Conservation (phyloP, 2,888 invertebrate genomes). For the Drosophila subsilvestris region DNA sequence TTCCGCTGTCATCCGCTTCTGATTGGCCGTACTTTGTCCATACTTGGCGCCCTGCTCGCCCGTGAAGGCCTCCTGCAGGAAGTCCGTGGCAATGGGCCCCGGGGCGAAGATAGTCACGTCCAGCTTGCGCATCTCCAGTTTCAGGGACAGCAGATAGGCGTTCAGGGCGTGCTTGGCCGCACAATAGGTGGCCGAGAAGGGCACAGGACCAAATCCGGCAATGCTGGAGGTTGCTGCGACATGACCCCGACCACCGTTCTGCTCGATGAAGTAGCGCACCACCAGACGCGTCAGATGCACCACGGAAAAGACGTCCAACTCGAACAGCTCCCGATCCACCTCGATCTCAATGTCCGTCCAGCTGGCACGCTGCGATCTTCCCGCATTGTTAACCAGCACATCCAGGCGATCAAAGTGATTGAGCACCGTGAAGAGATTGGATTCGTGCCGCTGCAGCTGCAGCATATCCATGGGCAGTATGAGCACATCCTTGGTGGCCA, state of each 20-base stretch:
- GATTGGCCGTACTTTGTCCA: conserved; percentile 82
- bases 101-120: conserved; percentile 89
- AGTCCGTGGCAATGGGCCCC: conserved; percentile 90
- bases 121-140: conserved; percentile 86
- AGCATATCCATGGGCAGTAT: conserved; percentile 89
- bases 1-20: conserved; percentile 85
- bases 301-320: conserved; percentile 90
- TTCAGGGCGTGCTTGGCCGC: conserved; percentile 91
- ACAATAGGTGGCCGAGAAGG: conserved; percentile 89
- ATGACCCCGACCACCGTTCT: conserved; percentile 86
- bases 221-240: conserved; percentile 90
- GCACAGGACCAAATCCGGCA: conserved; percentile 88
- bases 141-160: conserved; percentile 90
- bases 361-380: conserved; percentile 89
- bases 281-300: conserved; percentile 89
- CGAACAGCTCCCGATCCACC: conserved; percentile 90
- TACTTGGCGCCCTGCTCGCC: conserved; percentile 86
- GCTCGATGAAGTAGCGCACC: conserved; percentile 86
- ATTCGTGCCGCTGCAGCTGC: conserved; percentile 86
- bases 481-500: conserved; percentile 87
- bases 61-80: conserved; percentile 89
- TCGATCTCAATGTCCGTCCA: conserved; percentile 89
- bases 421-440: conserved; percentile 87
- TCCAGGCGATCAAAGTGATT: conserved; percentile 90
- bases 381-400: conserved; percentile 92